Conservation (phyloP, 2,797 vertebrate species). For the Pantherophis alleghaniensis region DNA sequence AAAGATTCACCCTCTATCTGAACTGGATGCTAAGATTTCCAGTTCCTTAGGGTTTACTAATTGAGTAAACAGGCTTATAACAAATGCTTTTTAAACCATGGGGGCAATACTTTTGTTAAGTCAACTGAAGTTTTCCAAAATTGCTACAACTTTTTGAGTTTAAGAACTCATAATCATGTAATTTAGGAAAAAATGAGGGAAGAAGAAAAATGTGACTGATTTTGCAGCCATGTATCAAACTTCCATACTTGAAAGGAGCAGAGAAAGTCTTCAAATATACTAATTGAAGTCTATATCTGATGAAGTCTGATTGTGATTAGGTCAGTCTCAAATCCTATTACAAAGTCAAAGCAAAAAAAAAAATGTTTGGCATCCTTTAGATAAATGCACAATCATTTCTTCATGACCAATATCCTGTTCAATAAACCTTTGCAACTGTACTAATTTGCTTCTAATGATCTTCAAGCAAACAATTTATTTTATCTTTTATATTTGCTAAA, state of each 20-base stretch:
- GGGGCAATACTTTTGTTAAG: neutral
- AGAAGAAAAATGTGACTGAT: neutral
- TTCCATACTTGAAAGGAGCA: neutral
- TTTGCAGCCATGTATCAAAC: neutral
- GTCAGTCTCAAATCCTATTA: neutral
- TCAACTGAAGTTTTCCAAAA: neutral
- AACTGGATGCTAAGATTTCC: neutral
- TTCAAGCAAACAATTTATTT: slow-evolving; percentile 3
- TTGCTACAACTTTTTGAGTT: neutral
- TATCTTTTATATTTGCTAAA: slow-evolving; percentile 18
- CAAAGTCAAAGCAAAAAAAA: neutral
- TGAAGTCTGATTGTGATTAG: neutral
- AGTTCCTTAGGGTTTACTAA: neutral
- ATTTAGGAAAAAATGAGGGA: neutral
- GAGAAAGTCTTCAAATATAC: neutral
- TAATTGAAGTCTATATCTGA: neutral
- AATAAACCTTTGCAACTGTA: neutral
- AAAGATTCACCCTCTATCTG: neutral
- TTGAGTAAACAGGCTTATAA: neutral
- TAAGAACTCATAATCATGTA: neutral
- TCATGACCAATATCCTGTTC: neutral
- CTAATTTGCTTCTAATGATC: neutral
- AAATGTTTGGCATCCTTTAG: neutral
- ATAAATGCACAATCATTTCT: neutral
- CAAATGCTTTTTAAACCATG: neutral